Base-by-base conservation (phyloP, 2,113 vertebrate species). In the Choloepus hoffmanni region DNA sequence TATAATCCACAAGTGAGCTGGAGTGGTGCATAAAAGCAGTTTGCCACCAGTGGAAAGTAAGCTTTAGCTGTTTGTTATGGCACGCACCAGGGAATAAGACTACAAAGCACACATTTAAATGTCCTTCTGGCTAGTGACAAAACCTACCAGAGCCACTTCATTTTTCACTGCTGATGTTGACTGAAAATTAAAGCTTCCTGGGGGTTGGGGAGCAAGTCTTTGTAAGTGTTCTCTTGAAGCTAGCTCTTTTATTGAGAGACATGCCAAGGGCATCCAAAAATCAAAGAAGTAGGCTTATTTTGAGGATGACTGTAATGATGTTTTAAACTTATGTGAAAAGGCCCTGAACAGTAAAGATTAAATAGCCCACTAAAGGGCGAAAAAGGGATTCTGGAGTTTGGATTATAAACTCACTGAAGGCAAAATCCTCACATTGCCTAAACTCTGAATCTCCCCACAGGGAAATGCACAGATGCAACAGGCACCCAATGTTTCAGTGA, bases 1-100 rank as follows among this genome's bases (percentile, higher is more conserved):
- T 94, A 96, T 95, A 97, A 97, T 89, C 88, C 96, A 96, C 58
- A 1, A 91, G 73, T 95, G 95, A 97, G 94, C n/a, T 94, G 40
- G 36, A 94, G 78, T 58, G 36, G 36, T 85, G 97, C 26, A 94
- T 1, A 24, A 43, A 68, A 97, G 94, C 81, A 60, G 77, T 88
- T 92, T 86, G 77, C 93, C 55, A 95, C 76, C 50, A 86, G 70
- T 94, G 72, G 84, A 97, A 98, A 95, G 67, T 77, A 67, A 6
- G 67, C 82, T 90, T 83, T 95, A 96, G 91, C 93, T 97, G 90
- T 97, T 97, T 97, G 45, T 88, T 93, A 82, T 89, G 91, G 77
- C 84, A 96, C 78, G 96, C 86, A 85, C 43, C 48, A 70, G 89
- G 96, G 60, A 97, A 68, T 28, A 53, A 84, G 60, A 53, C 85